phyloP scores from a whole-genome alignment of 2,888 invertebrate genomes.

The Drosophila fungiperda region DNA sequence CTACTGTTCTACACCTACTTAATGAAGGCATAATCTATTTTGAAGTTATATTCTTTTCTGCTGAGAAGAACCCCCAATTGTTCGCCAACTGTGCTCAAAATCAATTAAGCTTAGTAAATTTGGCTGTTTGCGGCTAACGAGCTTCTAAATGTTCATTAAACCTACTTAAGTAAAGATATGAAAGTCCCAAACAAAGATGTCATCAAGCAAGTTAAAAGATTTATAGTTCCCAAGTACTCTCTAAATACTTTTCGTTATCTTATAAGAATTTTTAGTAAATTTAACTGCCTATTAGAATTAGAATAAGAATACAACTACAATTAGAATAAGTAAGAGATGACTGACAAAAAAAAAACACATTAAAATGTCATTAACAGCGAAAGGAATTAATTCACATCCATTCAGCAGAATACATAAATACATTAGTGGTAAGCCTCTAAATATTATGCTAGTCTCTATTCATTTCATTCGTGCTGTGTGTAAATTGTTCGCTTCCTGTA shows the following conservation, averaged over 20 bases:
- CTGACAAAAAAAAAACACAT: background rate
- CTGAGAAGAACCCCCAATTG: background rate
- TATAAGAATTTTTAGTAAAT: background rate
- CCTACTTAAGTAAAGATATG: background rate
- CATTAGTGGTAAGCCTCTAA: slow-evolving; percentile 2
- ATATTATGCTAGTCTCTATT: slow-evolving; percentile 28
- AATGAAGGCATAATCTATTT: background rate
- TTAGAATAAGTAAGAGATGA: background rate
- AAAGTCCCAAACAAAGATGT: background rate
- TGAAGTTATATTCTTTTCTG: background rate
- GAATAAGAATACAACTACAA: background rate
- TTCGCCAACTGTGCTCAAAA: background rate
- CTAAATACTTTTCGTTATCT: background rate
- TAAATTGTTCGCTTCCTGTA: slow-evolving; percentile 73
- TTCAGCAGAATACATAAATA: background rate
- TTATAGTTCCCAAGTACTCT: background rate
- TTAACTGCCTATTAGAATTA: background rate
- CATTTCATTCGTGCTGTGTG: slow-evolving; percentile 41
- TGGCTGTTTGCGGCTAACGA: slow-evolving; percentile 29
- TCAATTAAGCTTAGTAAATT: background rate
- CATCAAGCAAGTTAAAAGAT: background rate
- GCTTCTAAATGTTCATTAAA: slow-evolving; percentile 28
- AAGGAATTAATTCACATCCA: background rate
- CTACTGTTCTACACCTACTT: background rate
- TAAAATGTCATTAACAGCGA: slow-evolving; percentile 4